phyloP scores from a whole-genome alignment of 2,797 vertebrate species.

The Hippoglossus hippoglossus region DNA sequence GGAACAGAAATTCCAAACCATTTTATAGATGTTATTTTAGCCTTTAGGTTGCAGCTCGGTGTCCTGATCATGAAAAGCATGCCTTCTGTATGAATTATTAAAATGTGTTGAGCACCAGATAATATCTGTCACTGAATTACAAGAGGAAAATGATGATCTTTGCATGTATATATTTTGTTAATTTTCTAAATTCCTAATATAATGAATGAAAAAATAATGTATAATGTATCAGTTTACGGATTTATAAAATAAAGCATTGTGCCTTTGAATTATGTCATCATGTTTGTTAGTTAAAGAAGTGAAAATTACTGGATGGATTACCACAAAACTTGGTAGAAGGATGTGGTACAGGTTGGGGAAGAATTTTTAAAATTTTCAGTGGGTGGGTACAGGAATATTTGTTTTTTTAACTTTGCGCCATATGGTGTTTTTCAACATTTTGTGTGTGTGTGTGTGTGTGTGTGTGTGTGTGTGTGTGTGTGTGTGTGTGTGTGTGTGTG shows the following conservation, averaged over 20 bases:
- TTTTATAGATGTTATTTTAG: slow-evolving; percentile 70
- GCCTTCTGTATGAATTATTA: not conserved
- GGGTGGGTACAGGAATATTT: no score
- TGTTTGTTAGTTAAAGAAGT: not conserved
- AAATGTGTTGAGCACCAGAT: slow-evolving; percentile 17
- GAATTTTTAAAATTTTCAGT: no score
- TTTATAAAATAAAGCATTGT: slow-evolving; percentile 81
- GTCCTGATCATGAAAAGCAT: slow-evolving; percentile 17
- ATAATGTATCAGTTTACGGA: slow-evolving; percentile 55
- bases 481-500: no score
- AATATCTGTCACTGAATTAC: slow-evolving; percentile 25
- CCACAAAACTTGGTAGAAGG: no score
- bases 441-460: no score
- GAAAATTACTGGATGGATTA: no score
- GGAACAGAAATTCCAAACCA: slow-evolving; percentile 14
- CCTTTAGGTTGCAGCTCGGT: slow-evolving; percentile 27
- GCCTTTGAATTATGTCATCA: slow-evolving; percentile 54
- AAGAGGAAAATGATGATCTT: slow-evolving; percentile 38
- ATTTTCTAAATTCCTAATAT: slow-evolving; percentile 46
- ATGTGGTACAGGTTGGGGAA: no score
- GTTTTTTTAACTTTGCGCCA: no score
- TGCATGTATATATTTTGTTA: slow-evolving; percentile 20
- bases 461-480: no score
- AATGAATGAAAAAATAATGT: slow-evolving; percentile 30
- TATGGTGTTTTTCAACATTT: no score